Conservation (phyloP, 2,797 vertebrate species). For the Paedocypris micromegethes region DNA sequence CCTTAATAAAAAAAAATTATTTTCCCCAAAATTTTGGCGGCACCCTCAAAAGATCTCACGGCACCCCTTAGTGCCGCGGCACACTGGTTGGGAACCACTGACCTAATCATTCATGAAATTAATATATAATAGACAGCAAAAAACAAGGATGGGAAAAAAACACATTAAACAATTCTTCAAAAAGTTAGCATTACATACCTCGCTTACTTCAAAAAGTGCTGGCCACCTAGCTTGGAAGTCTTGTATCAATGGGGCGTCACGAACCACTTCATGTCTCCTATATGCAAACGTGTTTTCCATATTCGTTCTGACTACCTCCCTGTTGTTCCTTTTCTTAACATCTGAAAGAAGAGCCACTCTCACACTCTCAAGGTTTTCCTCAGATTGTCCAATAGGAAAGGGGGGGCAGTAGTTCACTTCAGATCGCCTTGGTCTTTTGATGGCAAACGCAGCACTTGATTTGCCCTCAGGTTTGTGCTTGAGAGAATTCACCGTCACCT, state of each 20-base stretch:
- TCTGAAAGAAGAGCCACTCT: conserved; percentile 31
- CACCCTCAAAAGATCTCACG: too few relatives aligned
- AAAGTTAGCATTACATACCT: conserved; percentile 27
- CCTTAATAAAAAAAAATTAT: too few relatives aligned
- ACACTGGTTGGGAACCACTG: too few relatives aligned
- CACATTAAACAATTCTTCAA: background rate
- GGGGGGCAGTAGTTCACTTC: conserved; percentile 37
- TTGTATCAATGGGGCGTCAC: conserved; percentile 27
- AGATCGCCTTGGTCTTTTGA: conserved; percentile 36
- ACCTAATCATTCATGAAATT: background rate
- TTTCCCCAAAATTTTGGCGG: too few relatives aligned
- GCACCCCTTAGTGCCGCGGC: too few relatives aligned
- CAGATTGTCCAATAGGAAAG: conserved; percentile 31
- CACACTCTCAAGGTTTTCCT: conserved; percentile 19
- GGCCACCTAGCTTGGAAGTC: conserved; percentile 36
- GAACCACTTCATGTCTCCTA: conserved; percentile 32
- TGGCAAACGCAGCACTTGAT: conserved; percentile 25
- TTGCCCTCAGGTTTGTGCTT: conserved; percentile 31
- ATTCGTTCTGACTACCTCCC: conserved; percentile 10
- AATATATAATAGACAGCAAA: background rate
- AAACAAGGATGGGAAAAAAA: too few relatives aligned
- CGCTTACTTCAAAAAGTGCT: conserved; percentile 22
- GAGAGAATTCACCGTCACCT: conserved; percentile 40
- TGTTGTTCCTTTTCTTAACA: conserved; percentile 20
- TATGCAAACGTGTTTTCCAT: conserved; percentile 35